Percentiles rank a stretch among this genome's conserved stretches.
These are phyloP conservation scores for Gorilla gorilla DNA, from an alignment of 2,113 vertebrate genomes.

Conservation along the genomic window DNA sequence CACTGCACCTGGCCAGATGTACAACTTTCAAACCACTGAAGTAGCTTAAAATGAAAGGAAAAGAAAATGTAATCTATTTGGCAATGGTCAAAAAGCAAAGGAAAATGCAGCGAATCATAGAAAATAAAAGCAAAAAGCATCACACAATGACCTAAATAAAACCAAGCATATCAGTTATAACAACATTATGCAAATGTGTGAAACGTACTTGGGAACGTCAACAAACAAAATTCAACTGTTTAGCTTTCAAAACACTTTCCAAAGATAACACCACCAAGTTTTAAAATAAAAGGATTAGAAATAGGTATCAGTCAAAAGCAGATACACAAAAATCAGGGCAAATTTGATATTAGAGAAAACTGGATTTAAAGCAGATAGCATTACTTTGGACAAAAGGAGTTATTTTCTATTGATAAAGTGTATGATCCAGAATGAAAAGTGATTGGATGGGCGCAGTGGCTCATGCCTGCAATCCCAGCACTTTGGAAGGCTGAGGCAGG, in stretches of 20 bases:
- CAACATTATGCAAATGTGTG: neutral
- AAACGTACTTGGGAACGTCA: neutral
- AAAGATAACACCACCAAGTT: neutral
- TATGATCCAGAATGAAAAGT: neutral
- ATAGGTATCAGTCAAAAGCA: neutral
- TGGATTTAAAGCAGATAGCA: neutral
- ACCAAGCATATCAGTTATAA: neutral
- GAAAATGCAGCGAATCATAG: neutral
- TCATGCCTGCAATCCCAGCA: too few species aligned
- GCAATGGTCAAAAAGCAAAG: neutral
- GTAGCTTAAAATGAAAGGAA: neutral
- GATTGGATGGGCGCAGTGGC: too few species aligned
- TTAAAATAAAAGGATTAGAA: neutral
- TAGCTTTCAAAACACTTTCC: neutral
- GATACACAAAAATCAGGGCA: neutral
- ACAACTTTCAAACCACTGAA: neutral
- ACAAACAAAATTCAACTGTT: neutral
- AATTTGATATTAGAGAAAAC: neutral
- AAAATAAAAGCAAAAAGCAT: neutral
- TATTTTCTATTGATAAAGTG: neutral
- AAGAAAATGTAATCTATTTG: neutral
- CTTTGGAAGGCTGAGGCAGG: too few species aligned
- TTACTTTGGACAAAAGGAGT: neutral
- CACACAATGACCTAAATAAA: neutral
- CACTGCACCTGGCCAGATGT: too few species aligned